A percentile compares a stretch with the other conserved stretches of the same genome.
These are phyloP conservation scores for Coregonus suidteri DNA, from an alignment of 2,797 vertebrate species.

Conservation along the genomic window DNA sequence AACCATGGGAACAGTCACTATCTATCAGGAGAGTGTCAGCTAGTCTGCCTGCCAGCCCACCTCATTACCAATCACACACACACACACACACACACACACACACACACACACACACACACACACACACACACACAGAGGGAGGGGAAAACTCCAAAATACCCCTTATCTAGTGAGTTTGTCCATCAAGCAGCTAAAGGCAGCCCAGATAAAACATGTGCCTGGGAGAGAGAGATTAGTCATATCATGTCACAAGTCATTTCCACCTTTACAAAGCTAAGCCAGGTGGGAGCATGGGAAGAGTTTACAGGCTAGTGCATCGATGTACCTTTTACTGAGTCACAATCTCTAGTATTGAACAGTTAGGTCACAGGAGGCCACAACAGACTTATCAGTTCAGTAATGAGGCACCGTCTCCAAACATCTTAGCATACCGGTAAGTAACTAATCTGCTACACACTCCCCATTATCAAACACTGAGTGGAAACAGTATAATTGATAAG, in stretches of 20 bases:
- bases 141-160: not conserved
- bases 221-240: constrained; percentile 9
- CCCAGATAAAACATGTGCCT: constrained; percentile 14
- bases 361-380: constrained; percentile 8
- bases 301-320: not conserved
- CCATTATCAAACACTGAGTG: constrained; percentile 3
- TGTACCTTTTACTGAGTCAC: not conserved
- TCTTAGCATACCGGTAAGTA: constrained; percentile 1
- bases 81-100: too few relatives aligned
- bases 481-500: constrained; percentile 12
- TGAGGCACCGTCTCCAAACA: constrained; percentile 1
- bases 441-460: constrained; percentile 14
- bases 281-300: constrained; percentile 27
- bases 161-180: not conserved
- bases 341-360: constrained; percentile 19
- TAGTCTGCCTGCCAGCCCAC: constrained; percentile 24
- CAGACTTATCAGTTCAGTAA: constrained; percentile 17
- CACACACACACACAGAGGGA: too few relatives aligned
- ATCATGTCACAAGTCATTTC: constrained; percentile 20
- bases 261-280: constrained; percentile 13
- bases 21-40: constrained; percentile 44
- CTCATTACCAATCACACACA: constrained; percentile 49
- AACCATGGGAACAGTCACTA: constrained; percentile 50
- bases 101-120: too few relatives aligned
- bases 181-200: constrained; percentile 1